Conservation (phyloP, 2,797 vertebrate genomes). For the Mormyrus hasselquistii region DNA sequence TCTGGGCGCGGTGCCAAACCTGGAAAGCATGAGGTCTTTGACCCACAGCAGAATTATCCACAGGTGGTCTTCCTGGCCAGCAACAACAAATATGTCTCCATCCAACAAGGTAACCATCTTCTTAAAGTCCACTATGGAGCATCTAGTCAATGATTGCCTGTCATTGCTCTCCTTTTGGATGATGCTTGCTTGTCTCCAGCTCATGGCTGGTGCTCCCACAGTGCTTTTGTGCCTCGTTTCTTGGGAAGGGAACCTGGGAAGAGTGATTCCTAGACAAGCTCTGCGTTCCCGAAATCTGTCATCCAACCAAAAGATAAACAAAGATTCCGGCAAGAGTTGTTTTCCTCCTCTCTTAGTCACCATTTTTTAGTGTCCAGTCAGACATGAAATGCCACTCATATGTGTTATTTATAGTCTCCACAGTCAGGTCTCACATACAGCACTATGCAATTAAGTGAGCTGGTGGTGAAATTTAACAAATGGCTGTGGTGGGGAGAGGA, state of each 20-base stretch:
- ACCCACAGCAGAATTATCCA: conserved; percentile 90
- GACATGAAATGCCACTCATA: not conserved
- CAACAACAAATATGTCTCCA: conserved; percentile 83
- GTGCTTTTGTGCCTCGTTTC: not conserved
- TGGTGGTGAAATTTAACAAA: too few species aligned
- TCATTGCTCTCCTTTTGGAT: not conserved
- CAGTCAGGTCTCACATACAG: too few species aligned
- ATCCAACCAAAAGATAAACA: not conserved
- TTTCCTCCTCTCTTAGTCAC: not conserved
- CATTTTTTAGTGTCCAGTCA: not conserved
- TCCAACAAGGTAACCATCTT: conserved; percentile 76
- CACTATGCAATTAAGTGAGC: too few species aligned
- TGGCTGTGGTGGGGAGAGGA: not conserved
- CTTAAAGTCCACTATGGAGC: not conserved
- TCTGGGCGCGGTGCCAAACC: conserved; percentile 86
- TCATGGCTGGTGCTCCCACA: not conserved
- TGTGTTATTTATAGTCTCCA: not conserved
- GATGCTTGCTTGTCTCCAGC: not conserved
- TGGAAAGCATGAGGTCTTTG: conserved; percentile 92
- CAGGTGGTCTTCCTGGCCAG: conserved; percentile 67
- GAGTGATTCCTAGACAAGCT: not conserved
- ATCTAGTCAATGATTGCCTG: not conserved
- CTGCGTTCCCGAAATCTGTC: not conserved
- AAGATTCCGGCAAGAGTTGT: not conserved
- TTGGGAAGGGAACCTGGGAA: not conserved